These are phyloP conservation scores for Panthera tigris DNA, from an alignment of 2,113 vertebrate species.

Conservation along the genomic window DNA sequence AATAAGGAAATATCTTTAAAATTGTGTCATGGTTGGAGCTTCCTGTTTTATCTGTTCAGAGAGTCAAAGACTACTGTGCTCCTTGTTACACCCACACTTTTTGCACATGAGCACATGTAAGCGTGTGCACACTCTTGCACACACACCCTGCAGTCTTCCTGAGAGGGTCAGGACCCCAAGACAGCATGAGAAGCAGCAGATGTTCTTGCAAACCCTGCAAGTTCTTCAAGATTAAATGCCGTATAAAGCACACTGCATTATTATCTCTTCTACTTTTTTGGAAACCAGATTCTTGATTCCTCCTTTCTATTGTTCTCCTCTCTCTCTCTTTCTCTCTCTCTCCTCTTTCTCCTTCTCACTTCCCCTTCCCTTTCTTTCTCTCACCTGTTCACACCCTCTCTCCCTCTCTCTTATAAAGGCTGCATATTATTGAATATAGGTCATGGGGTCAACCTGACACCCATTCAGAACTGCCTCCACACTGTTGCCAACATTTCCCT, in stretches of 20 bases:
- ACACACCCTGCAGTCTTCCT: background rate
- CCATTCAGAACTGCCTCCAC: background rate
- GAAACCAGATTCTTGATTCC: constrained; percentile 10
- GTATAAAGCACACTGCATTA: background rate
- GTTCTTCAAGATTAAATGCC: background rate
- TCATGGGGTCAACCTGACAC: background rate
- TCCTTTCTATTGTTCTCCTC: background rate
- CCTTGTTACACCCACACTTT: background rate
- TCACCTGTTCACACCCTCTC: background rate
- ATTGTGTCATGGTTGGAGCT: background rate
- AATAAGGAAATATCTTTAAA: background rate
- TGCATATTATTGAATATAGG: background rate
- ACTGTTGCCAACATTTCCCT: background rate
- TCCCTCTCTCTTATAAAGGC: background rate
- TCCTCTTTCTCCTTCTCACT: background rate
- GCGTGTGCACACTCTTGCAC: background rate
- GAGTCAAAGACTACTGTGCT: background rate
- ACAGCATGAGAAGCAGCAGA: background rate
- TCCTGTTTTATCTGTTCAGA: background rate
- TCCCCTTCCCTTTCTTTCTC: background rate
- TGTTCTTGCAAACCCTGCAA: background rate
- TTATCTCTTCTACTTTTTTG: background rate
- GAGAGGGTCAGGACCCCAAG: background rate
- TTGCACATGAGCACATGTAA: background rate
- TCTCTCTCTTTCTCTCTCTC: background rate